Evolutionary conservation across 2,888 invertebrate species (phyloP).

Genomic region (Escarpia spicata): DNA sequence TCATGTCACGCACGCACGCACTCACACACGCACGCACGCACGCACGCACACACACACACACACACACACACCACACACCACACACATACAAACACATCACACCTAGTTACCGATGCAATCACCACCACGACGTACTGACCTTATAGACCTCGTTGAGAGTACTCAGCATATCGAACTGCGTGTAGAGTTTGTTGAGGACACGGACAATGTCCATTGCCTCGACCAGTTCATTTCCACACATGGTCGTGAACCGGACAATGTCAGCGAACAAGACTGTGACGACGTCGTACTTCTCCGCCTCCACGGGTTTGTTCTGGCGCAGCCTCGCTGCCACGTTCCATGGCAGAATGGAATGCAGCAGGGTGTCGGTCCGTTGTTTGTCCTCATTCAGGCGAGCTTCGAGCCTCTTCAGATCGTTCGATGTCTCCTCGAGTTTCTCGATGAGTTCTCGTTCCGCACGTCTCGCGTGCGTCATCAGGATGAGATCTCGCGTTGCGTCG

Average conservation of each 20-base stretch:
- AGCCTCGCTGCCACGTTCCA: constrained; percentile 45
- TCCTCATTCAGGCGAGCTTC: constrained; percentile 47
- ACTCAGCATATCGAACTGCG: constrained; percentile 42
- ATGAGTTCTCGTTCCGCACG: constrained; percentile 48
- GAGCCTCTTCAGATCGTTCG: constrained; percentile 49
- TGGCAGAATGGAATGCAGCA: constrained; percentile 51
- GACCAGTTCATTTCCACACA: constrained; percentile 47
- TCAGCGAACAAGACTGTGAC: constrained; percentile 50
- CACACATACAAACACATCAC: too few relatives aligned
- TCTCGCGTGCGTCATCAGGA: constrained; percentile 47
- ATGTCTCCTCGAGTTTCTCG: constrained; percentile 52
- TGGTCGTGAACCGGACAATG: constrained; percentile 50
- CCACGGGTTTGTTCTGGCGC: constrained; percentile 42
- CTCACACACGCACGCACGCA: too few relatives aligned
- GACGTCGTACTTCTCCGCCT: constrained; percentile 47
- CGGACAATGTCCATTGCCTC: constrained; percentile 51
- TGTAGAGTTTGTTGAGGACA: constrained; percentile 47
- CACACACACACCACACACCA: too few relatives aligned
- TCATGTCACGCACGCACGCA: too few relatives aligned
- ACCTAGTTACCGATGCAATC: neutral
- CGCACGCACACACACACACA: too few relatives aligned
- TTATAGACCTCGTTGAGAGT: constrained; percentile 40
- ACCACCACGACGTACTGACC: constrained; percentile 26
- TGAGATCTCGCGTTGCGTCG: constrained; percentile 49
- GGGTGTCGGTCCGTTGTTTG: constrained; percentile 47